Base-by-base conservation (phyloP, 2,797 vertebrate species). In the Molothrus aeneus region DNA sequence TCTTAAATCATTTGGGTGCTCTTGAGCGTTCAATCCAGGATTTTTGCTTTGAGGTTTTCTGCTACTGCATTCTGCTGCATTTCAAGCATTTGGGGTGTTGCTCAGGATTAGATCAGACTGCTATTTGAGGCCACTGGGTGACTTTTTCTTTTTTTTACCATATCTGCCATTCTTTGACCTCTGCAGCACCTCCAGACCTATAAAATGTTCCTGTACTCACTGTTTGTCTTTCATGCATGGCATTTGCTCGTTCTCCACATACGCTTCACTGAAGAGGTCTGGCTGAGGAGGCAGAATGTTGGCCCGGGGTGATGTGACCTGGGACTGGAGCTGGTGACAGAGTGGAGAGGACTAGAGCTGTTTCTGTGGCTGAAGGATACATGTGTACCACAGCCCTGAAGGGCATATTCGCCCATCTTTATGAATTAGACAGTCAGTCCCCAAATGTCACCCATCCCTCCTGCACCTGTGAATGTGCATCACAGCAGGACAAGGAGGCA, bases 171-270 rank as follows among this genome's bases (percentile, higher is more conserved):
- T 84, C 56, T 75, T 84, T 84, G 73, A 78, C 65, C 38, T 86
- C 57, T 2, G 5, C 65, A 68, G 54, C 73, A 65, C 45, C 78
- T 91, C 57, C 51, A 85, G 90, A 90, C 40, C 48, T 56, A 54
- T 48, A 64, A 82, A 87, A 45, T 0, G 0, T 82, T 75, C 56
- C 51, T n/a, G 45, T 40, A 28, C 43, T 90, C n/a, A 24, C 26
- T 0, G 10, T 20, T 32, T 0, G 0, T n/a, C 48, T 86, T 92
- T 85, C 51, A 45, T 34, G 50, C 6, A 0, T 0, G 2, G 43
- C 2, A 1, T 88, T 85, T 53, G 31, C 56, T 86, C 25, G 3
- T 77, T 92, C 56, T 68, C 68, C 0, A 0, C 1, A 1, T 4
- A 61, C 0, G 0, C 29, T 68, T 63, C 1, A 5, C 60, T 47